Evolutionary conservation across 2,797 vertebrate species (phyloP), one percentile per base, ranked within the genome.

Genomic region (Mormyrus proboscirostris): DNA sequence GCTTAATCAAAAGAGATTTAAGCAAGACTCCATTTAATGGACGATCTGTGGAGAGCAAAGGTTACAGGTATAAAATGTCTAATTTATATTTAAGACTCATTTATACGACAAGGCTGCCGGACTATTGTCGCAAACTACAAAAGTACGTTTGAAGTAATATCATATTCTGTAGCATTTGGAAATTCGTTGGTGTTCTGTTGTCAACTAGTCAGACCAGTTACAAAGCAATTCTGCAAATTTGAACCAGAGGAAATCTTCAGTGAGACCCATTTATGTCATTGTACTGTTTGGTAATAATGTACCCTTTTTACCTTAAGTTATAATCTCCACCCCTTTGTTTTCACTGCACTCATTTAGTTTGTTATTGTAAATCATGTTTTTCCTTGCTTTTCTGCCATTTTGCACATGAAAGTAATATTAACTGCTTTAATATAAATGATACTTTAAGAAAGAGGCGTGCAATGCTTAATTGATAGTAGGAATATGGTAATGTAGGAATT

Each of bases 371-470:
- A 73, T 69, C 29, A 73, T 12, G 12, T 38, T 41, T 41, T 41
- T 41, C 5, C 33, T 19, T 76, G 33, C 14, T 76, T 76, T 47
- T 25, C 41, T 84, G 49, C 82, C 44, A 10, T 84, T 84, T 84
- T 84, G 49, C 82, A 47, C 82, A 84, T 84, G 50, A 50, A 82
- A 44, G 76, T 41, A 82, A 76, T 76, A 76, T 76, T 76, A 76
- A 41, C 69, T 76, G 69, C 69, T 73, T 73, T 76, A 76, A 76
- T 76, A 76, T 76, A 76, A 76, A 76, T 76, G 6, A 76, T 76
- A 76, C 25, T 16, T 16, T 76, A 76, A 7, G 69, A 16, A 19
- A 76, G 41, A 41, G 69, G 33, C 7, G 14, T 41, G 69, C 69
- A 76, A 7, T 76, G 33, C 14, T 41, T 76, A 7, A 41, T 38